Conservation (phyloP, 35 echinoderm and acorn worm species). For the Stichopus chloronotus region DNA sequence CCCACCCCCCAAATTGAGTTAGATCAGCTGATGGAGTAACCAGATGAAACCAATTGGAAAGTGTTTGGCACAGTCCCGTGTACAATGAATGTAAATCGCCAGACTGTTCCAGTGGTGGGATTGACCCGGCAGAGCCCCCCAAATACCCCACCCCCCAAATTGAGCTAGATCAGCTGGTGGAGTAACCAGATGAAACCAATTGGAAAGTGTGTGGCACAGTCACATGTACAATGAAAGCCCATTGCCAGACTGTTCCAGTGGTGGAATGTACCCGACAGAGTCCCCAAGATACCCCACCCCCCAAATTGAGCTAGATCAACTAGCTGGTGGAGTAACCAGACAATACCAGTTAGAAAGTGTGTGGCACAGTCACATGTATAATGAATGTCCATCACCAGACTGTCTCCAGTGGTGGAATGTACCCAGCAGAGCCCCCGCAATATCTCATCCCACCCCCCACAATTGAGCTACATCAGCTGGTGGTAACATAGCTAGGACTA, state of each 20-base stretch:
- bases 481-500: background rate
- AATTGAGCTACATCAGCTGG: background rate
- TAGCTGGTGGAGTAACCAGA: background rate
- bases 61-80: too few relatives aligned
- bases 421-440: background rate
- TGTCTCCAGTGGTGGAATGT: background rate
- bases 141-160: background rate
- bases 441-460: background rate
- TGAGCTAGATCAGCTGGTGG: background rate
- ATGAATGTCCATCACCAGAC: background rate
- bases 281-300: background rate
- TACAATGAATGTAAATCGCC: background rate
- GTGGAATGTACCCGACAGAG: background rate
- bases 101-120: constrained; percentile 14
- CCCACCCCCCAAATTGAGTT: too few relatives aligned
- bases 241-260: background rate
- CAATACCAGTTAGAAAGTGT: background rate
- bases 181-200: background rate
- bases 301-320: background rate
- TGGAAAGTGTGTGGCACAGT: background rate
- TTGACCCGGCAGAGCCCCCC: background rate
- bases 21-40: too few relatives aligned
- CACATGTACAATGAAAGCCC: background rate
- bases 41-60: too few relatives aligned
- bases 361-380: background rate